A percentile compares a stretch with the other conserved stretches of the same genome.
Conservation (phyloP, 2,888 invertebrate species). For the Lepidocyrtoides sp. region DNA sequence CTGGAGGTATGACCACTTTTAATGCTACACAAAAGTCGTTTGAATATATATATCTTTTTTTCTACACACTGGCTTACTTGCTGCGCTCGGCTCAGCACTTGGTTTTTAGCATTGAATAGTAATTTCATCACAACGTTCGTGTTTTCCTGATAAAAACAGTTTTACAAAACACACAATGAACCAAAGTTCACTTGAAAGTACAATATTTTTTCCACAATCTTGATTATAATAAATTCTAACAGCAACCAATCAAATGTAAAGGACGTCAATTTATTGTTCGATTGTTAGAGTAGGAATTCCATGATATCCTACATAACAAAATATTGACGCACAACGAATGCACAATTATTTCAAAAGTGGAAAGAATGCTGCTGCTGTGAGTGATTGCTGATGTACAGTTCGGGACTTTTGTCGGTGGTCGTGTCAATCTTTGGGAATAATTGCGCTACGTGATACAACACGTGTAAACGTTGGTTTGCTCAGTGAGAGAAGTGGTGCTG, state of each 20-base stretch:
- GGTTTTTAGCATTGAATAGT: not conserved
- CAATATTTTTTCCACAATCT: not conserved
- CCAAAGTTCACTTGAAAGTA: not conserved
- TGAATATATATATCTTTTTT: not conserved
- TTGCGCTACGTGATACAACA: not conserved
- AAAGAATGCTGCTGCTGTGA: not conserved
- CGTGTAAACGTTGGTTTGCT: not conserved
- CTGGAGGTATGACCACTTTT: conserved; percentile 17
- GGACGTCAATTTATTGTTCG: not conserved
- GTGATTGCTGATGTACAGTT: conserved; percentile 8
- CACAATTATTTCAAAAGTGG: too few relatives aligned
- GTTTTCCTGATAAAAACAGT: not conserved
- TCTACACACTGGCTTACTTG: not conserved
- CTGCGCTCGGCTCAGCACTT: not conserved
- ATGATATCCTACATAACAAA: not conserved
- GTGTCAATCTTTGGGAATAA: conserved; percentile 24
- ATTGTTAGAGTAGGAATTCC: not conserved
- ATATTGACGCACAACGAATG: too few relatives aligned
- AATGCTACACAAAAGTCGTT: not conserved
- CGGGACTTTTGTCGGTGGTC: not conserved
- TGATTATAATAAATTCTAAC: not conserved
- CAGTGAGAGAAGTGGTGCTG: conserved; percentile 58
- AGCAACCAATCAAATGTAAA: not conserved
- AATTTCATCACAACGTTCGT: conserved; percentile 1
- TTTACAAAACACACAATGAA: not conserved